These are phyloP conservation scores for Psittacula echo DNA, from an alignment of 2,797 vertebrate species.

Conservation along the genomic window DNA sequence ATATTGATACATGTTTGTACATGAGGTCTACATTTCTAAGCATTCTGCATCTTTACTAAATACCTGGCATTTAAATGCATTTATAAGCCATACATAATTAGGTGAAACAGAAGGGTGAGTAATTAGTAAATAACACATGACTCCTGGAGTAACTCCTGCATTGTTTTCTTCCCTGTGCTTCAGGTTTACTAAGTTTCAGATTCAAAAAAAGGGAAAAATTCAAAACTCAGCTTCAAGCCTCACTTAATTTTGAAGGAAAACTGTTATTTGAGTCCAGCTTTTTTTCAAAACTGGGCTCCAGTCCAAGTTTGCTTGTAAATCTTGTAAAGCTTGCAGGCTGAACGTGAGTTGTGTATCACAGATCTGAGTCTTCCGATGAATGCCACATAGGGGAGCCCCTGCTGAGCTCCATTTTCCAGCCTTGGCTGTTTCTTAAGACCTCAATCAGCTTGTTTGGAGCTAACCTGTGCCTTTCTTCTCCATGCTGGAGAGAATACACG, in stretches of 20 bases:
- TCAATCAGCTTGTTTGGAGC: background rate
- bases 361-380: background rate
- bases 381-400: background rate
- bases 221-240: background rate
- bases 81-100: background rate
- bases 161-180: background rate
- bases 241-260: slow-evolving; percentile 2
- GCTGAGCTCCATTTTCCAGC: background rate
- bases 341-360: background rate
- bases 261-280: background rate
- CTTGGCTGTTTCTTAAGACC: background rate
- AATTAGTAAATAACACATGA: background rate
- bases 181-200: background rate
- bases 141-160: background rate
- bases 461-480: background rate
- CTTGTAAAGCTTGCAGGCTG: background rate
- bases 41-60: background rate
- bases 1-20: background rate
- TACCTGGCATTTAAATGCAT: background rate
- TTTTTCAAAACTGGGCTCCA: background rate
- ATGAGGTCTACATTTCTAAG: background rate
- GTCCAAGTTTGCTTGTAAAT: background rate
- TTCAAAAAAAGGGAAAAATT: background rate
- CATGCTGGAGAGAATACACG: background rate
- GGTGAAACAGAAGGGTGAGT: background rate